A percentile compares a stretch with the other conserved stretches of the same genome.
Evolutionary conservation across 2,797 vertebrate genomes (phyloP).

Genomic region (Sebastes iracundus): DNA sequence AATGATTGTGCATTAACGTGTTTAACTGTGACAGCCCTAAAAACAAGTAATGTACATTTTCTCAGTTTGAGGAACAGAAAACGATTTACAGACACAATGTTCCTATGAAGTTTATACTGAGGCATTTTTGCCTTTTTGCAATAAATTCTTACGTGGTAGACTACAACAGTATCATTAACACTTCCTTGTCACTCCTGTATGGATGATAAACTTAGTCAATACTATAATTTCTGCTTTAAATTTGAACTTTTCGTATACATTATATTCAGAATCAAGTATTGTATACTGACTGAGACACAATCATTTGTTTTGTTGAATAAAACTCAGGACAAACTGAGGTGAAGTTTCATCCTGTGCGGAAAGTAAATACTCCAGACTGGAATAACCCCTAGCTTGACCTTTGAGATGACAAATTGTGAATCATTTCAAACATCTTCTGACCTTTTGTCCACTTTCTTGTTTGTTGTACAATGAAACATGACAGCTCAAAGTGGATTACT

Average conservation of each 20-base stretch:
- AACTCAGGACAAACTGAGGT: not conserved
- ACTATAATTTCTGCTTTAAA: not conserved
- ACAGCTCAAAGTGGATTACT: not conserved
- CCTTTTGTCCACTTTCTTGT: not conserved
- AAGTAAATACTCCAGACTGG: not conserved
- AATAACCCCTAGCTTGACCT: not conserved
- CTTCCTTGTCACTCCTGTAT: not conserved
- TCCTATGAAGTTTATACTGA: not conserved
- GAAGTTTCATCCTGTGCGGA: not conserved
- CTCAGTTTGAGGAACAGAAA: not conserved
- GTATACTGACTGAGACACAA: not conserved
- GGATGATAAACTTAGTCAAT: not conserved
- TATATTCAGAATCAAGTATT: not conserved
- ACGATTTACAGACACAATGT: not conserved
- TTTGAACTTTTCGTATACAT: not conserved
- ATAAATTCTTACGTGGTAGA: no score
- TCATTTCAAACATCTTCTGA: not conserved
- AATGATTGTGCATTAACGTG: no score
- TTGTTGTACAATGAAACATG: not conserved
- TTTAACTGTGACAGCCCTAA: no score
- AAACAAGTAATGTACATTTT: not conserved
- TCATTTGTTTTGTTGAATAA: not conserved
- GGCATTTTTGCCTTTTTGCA: not conserved
- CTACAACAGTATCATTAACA: not conserved
- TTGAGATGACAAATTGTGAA: conserved; percentile 5